Conservation (phyloP, 1,140 invertebrate species). For the Sycophila sp. region DNA sequence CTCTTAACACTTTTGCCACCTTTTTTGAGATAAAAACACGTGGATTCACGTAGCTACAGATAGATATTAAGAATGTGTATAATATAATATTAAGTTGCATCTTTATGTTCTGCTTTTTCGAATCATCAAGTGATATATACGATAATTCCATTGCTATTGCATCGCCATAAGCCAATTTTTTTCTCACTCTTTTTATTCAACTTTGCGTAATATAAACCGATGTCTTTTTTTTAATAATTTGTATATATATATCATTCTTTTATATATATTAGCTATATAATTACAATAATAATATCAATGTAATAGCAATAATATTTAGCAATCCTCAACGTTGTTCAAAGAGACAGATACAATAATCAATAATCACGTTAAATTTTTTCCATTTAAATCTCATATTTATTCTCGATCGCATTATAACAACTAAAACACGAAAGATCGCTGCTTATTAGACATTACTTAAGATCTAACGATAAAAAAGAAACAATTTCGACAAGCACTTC, state of each 20-base stretch:
- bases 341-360: conserved; percentile 57
- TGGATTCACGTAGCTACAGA: conserved; percentile 56
- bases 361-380: conserved; percentile 42
- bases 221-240: conserved; percentile 32
- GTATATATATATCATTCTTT: conserved; percentile 44
- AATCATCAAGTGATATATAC: conserved; percentile 33
- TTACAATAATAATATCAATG: conserved; percentile 61
- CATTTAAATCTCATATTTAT: conserved; percentile 44
- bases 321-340: conserved; percentile 57
- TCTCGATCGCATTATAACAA: conserved; percentile 53
- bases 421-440: conserved; percentile 55
- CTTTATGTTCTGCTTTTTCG: conserved; percentile 40
- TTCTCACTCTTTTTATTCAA: conserved; percentile 22
- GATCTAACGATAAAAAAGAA: conserved; percentile 57
- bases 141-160: conserved; percentile 33
- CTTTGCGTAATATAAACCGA: conserved; percentile 33
- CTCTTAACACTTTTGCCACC: conserved; percentile 56
- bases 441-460: conserved; percentile 54
- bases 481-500: conserved; percentile 53
- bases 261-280: conserved; percentile 58
- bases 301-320: conserved; percentile 61
- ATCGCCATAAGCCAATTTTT: conserved; percentile 34
- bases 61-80: conserved; percentile 55
- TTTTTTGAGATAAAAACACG: conserved; percentile 56
- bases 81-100: conserved; percentile 61